phyloP scores from a whole-genome alignment of 1,140 invertebrate genomes.

The Babylonia areolata region DNA sequence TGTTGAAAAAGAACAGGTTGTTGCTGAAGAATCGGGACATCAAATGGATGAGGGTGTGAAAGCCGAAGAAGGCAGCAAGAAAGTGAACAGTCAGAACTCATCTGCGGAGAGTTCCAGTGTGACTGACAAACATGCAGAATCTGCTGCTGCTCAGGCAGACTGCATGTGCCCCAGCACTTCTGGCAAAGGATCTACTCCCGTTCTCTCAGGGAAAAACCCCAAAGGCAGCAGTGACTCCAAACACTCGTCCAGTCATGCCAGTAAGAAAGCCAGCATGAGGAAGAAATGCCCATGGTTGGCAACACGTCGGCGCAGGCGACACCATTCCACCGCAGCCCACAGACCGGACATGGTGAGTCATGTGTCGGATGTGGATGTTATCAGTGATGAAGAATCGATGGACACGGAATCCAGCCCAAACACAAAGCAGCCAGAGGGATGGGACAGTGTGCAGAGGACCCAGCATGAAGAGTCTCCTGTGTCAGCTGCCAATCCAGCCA shows the following conservation, averaged over 20 bases:
- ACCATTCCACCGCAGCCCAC: slow-evolving; percentile 18
- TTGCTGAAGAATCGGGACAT: background rate
- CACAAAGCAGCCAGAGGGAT: background rate
- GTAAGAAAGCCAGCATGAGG: slow-evolving; percentile 2
- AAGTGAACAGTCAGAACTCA: background rate
- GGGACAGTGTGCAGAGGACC: background rate
- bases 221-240: background rate
- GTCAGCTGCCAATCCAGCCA: slow-evolving; percentile 16
- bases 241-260: background rate
- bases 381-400: background rate
- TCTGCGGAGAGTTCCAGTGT: background rate
- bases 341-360: slow-evolving; percentile 21
- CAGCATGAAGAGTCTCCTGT: slow-evolving; percentile 13
- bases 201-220: slow-evolving; percentile 36
- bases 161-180: background rate
- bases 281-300: slow-evolving; percentile 31
- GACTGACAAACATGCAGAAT: background rate
- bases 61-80: background rate
- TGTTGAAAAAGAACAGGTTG: background rate
- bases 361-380: slow-evolving; percentile 1
- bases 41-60: background rate
- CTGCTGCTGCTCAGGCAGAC: background rate
- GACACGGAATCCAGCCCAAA: background rate
- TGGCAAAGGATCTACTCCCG: background rate
- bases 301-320: background rate